Percentiles rank a stretch among this genome's conserved stretches.
These are phyloP conservation scores for Oikopleura albicans DNA, from an alignment of 23 tunicate species.

Conservation along the genomic window DNA sequence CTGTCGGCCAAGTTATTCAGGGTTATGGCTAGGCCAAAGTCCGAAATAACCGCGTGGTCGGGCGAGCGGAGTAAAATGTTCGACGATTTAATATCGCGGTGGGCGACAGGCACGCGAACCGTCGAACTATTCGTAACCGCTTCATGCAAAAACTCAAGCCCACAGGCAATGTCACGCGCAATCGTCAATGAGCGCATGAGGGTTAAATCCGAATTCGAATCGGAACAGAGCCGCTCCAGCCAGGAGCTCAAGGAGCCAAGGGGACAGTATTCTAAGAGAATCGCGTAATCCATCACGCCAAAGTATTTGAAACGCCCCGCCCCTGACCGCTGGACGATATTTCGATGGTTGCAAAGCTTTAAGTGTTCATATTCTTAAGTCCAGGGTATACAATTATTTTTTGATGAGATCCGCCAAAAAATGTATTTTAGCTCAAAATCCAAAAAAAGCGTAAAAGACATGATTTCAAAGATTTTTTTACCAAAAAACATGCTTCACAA, in stretches of 20 bases:
- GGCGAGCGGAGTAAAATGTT: not conserved
- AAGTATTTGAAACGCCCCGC: not conserved
- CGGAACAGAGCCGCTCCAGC: not conserved
- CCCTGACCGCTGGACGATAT: not conserved
- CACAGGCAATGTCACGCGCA: slow-evolving; percentile 13
- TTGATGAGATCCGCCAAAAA: too few relatives aligned
- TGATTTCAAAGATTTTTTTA: too few relatives aligned
- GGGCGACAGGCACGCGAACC: slow-evolving; percentile 7
- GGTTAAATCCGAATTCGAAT: not conserved
- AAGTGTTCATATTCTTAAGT: slow-evolving; percentile 10
- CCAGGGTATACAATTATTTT: too few relatives aligned
- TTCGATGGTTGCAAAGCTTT: not conserved
- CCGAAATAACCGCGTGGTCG: slow-evolving; percentile 14
- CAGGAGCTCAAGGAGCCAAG: not conserved
- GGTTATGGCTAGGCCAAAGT: slow-evolving; percentile 7
- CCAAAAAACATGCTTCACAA: too few relatives aligned
- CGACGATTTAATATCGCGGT: slow-evolving; percentile 15
- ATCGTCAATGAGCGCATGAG: not conserved
- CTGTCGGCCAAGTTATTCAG: not conserved
- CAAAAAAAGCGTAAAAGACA: too few relatives aligned
- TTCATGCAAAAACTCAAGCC: not conserved
- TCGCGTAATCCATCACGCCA: not conserved
- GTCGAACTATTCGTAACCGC: not conserved
- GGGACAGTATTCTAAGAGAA: not conserved
- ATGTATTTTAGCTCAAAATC: too few relatives aligned